Evolutionary conservation across 2,888 invertebrate genomes (phyloP).

Genomic region (Oxystoma pomonae): DNA sequence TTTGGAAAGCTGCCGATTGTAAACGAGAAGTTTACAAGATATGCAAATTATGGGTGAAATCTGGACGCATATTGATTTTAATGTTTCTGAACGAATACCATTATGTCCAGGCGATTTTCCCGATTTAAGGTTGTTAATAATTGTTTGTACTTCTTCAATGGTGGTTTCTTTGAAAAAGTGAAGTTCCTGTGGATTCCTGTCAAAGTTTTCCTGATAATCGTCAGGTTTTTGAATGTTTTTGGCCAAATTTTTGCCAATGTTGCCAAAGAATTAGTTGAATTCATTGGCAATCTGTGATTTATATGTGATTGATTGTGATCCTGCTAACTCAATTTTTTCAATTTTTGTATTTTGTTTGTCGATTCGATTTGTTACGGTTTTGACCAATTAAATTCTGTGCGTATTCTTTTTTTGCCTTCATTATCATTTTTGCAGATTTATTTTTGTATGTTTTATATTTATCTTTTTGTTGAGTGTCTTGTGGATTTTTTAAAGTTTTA

Average conservation of each 20-base stretch:
- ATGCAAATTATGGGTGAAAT: constrained; percentile 9
- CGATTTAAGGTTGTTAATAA: not conserved
- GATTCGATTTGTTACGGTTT: not conserved
- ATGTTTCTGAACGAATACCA: constrained; percentile 10
- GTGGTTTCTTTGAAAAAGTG: not conserved
- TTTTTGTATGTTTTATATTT: not conserved
- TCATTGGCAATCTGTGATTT: not conserved
- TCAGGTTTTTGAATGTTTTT: not conserved
- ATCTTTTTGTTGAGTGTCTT: not conserved
- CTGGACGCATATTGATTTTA: constrained; percentile 8
- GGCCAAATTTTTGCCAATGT: not conserved
- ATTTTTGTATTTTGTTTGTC: not conserved
- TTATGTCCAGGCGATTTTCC: constrained; percentile 7
- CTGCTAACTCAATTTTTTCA: not conserved
- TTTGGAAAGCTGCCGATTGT: constrained; percentile 9
- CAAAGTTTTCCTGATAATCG: not conserved
- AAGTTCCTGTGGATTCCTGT: not conserved
- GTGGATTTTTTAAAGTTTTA: not conserved
- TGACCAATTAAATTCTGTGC: not conserved
- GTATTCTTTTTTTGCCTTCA: constrained; percentile 2
- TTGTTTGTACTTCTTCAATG: not conserved
- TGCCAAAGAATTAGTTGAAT: not conserved
- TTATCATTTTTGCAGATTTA: constrained; percentile 1
- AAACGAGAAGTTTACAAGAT: constrained; percentile 10
- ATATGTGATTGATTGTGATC: not conserved